Evolutionary conservation across 2,888 invertebrate genomes (phyloP).

Genomic region (Pyrrhia umbra): DNA sequence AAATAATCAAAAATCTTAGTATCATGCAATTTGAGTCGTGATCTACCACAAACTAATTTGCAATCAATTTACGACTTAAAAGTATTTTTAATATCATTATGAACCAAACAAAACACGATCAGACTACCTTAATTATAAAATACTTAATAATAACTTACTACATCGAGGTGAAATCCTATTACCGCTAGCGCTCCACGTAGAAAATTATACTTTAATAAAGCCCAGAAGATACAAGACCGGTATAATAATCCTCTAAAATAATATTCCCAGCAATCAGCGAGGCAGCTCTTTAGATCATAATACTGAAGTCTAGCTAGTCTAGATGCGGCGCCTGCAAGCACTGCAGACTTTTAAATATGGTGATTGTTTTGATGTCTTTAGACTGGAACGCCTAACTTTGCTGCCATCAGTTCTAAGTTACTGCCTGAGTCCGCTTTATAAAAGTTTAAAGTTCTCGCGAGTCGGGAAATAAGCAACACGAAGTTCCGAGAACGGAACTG

Average conservation of each 20-base stretch:
- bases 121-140: background rate
- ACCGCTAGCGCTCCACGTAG: slow-evolving; percentile 2
- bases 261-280: slow-evolving; percentile 26
- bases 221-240: slow-evolving; percentile 26
- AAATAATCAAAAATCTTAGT: no score
- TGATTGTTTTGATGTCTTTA: slow-evolving; percentile 63
- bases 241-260: slow-evolving; percentile 47
- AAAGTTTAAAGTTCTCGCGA: slow-evolving; percentile 54
- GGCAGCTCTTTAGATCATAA: background rate
- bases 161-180: slow-evolving; percentile 26
- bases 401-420: slow-evolving; percentile 57
- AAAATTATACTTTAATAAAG: slow-evolving; percentile 36
- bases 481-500: slow-evolving; percentile 29
- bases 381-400: slow-evolving; percentile 54
- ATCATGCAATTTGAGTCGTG: no score
- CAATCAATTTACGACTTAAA: background rate
- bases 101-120: background rate
- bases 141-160: background rate
- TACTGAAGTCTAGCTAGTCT: background rate
- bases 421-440: slow-evolving; percentile 53
- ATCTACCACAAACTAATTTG: no score
- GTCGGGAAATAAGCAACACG: slow-evolving; percentile 48
- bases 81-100: background rate
- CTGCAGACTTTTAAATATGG: slow-evolving; percentile 62
- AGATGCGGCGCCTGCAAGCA: slow-evolving; percentile 42